Evolutionary conservation across 2,113 vertebrate species (phyloP), one percentile per base, ranked within the genome.

Genomic region (Sylvia atricapilla): DNA sequence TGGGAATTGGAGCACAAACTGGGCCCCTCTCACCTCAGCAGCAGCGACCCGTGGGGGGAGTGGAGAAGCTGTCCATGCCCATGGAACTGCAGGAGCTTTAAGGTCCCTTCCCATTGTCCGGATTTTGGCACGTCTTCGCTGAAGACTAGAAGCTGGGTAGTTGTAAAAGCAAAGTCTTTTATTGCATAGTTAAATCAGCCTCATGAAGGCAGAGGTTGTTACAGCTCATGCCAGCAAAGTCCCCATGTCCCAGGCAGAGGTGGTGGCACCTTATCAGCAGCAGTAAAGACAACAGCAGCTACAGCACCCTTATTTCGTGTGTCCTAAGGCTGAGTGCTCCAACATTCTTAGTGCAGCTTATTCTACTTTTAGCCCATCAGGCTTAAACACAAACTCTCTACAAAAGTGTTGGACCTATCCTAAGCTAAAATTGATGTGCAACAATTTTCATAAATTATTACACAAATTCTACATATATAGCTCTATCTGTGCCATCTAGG

Each of bases 21-120:
- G 30, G 35, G 21, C 49, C 21, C 53, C 27, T 4, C 63, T 10
- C 4, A 52, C 43, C 60, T 59, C 89, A 46, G 4, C 59, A 43
- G 37, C 27, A 41, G 10, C 3, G 0, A 5, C 6, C 1, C 1
- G 5, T 18, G 41, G 11, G 43, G 55, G 43, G 23, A 62, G 20
- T 0, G 2, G 22, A 44, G 60, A 55, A 76, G 33, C 25, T 25
- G 52, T 19, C 44, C 4, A 2, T 59, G 53, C 14, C 44, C 44
- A 9, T 10, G 53, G 44, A 50, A 4, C 25, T 50, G 44, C 17
- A 22, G 27, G 31, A 33, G 33, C 9, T 86, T 17, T 6, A 7
- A 30, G 30, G 19, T n/a, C 50, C 35, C 52, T 41, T 58, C 70
- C 10, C 13, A 13, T 56, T 5, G 3, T 12, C 7, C 4, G 22